Base-by-base conservation (phyloP, 2,888 invertebrate genomes). In the Spialia ferax region DNA sequence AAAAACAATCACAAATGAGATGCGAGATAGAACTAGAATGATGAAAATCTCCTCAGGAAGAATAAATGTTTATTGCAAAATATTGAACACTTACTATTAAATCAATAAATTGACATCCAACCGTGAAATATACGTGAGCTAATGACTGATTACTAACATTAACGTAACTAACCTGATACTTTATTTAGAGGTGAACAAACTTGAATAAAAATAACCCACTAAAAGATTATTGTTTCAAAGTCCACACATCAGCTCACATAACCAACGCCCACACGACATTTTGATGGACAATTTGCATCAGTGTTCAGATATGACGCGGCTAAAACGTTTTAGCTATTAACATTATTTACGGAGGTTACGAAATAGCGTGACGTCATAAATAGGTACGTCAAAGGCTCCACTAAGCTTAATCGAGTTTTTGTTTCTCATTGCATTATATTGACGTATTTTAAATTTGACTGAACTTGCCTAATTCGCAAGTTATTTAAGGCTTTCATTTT, bases 271-370 rank as follows among this genome's bases (percentile, higher is more conserved):
- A 64, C 64, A 45, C 35, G 54, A 26, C 57, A 29, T 38, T n/a
- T 50, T 64, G 64, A 64, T 57, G 64, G 35, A 59, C 64, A 65
- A 65, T 65, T 65, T 38, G 50, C 64, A 65, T 57, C 57, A 50
- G 32, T 22, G 45, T 20, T 3, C 11, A 45, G 56, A 52, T 65
- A 57, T 65, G 57, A 50, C 56, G 57, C 23, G 10, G 35, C 50
- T 64, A 65, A 65, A 57, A 59, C 50, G 38, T 35, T 65, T 63
- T 23, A 50, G 54, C 54, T 65, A 57, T 65, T 38, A 50, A 50
- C 50, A 57, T 64, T 64, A 63, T 32, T 55, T 55, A 45, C 54
- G 38, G 32, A 22, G 6, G 32, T 63, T 56, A 63, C 57, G 50
- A 50, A 48, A 64, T 50, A 7, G 1, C 23, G 57, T 54, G 55